phyloP scores from a whole-genome alignment of 1,140 invertebrate genomes.

The Asobara japonica region DNA sequence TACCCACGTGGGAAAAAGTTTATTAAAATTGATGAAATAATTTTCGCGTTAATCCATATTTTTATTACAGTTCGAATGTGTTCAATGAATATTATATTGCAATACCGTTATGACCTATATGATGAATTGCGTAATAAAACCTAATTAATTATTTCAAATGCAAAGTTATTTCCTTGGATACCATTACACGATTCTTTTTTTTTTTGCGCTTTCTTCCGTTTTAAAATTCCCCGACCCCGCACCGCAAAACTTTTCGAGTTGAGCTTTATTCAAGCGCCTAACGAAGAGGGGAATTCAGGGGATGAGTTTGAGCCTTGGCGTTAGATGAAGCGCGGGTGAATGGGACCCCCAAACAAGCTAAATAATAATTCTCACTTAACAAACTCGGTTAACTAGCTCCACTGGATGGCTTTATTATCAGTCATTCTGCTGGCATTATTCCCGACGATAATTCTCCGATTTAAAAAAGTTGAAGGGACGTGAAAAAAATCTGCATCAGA shows the following conservation, averaged over 20 bases:
- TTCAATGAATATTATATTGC: not conserved
- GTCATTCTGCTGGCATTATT: constrained; percentile 49
- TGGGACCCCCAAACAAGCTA: constrained; percentile 46
- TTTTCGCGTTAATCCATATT: not conserved
- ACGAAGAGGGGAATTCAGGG: constrained; percentile 1
- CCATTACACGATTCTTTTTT: not conserved
- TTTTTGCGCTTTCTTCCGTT: not conserved
- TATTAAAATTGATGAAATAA: not conserved
- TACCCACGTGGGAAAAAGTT: not conserved
- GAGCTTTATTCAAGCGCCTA: not conserved
- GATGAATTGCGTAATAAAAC: not conserved
- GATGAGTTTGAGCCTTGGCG: not conserved
- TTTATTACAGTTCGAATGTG: not conserved
- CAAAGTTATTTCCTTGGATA: not conserved
- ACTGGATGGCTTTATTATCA: constrained; percentile 63
- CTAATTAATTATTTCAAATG: not conserved
- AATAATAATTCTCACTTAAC: constrained; percentile 68
- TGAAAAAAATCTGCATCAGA: not conserved
- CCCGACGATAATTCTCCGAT: constrained; percentile 24
- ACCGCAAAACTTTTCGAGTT: no score
- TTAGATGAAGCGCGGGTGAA: constrained; percentile 7
- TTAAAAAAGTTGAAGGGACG: constrained; percentile 25
- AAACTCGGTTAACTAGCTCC: constrained; percentile 64
- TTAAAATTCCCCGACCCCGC: not conserved
- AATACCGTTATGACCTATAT: not conserved